Conservation (phyloP, 2,888 invertebrate species). For the Cryptophagus acutangulus region DNA sequence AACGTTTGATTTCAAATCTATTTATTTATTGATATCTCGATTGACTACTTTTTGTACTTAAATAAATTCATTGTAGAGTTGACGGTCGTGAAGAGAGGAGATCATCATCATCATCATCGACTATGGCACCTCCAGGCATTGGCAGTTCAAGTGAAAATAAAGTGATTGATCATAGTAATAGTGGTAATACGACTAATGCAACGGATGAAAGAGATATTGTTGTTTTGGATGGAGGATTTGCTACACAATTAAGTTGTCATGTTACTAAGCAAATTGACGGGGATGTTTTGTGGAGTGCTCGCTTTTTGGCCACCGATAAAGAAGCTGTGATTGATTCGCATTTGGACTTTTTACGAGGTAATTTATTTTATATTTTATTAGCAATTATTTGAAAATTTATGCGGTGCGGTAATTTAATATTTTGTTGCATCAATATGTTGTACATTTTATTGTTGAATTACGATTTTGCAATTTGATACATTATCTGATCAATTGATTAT, state of each 20-base stretch:
- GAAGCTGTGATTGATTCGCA: conserved; percentile 76
- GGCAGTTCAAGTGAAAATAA: conserved; percentile 27
- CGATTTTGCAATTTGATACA: too few relatives aligned
- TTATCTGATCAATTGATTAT: too few relatives aligned
- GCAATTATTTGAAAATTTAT: too few relatives aligned
- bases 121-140: conserved; percentile 38
- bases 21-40: too few relatives aligned
- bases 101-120: conserved; percentile 4
- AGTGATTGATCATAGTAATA: conserved; percentile 1
- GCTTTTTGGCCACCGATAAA: conserved; percentile 74
- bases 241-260: conserved; percentile 73
- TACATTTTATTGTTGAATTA: too few relatives aligned
- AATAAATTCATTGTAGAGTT: too few relatives aligned
- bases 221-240: conserved; percentile 72
- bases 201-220: conserved; percentile 29
- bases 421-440: too few relatives aligned
- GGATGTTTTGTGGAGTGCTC: conserved; percentile 85
- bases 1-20: too few relatives aligned
- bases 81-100: too few relatives aligned
- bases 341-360: conserved; percentile 73
- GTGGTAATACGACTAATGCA: background rate
- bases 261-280: conserved; percentile 72
- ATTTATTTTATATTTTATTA: too few relatives aligned
- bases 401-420: too few relatives aligned
- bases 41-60: too few relatives aligned